These are phyloP conservation scores for Drosophila dives DNA, from an alignment of 2,888 invertebrate genomes.

Conservation along the genomic window DNA sequence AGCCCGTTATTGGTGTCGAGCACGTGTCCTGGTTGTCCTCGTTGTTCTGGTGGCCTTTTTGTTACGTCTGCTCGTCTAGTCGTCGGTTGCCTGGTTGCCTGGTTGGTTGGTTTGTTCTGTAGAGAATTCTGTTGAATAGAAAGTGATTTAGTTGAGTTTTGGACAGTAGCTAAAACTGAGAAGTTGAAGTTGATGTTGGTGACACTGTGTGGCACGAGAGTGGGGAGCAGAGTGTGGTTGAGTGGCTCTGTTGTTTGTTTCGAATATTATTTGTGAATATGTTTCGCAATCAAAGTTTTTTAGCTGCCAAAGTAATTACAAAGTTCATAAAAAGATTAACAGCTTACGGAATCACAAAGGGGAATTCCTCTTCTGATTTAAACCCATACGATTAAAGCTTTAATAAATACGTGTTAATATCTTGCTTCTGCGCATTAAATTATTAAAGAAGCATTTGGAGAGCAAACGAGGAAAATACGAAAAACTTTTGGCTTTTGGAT, in stretches of 20 bases:
- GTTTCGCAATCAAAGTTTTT: constrained; percentile 60
- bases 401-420: constrained; percentile 66
- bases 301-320: constrained; percentile 82
- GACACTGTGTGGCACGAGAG: constrained; percentile 30
- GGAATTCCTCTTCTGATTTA: background rate
- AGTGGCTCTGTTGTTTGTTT: constrained; percentile 47
- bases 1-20: constrained; percentile 37
- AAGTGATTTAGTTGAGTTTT: constrained; percentile 73
- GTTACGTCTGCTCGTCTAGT: constrained; percentile 28
- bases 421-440: constrained; percentile 48
- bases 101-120: constrained; percentile 21
- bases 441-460: constrained; percentile 44
- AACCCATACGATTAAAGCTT: constrained; percentile 31
- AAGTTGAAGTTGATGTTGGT: constrained; percentile 30
- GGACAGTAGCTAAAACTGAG: constrained; percentile 32
- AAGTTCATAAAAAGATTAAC: constrained; percentile 82
- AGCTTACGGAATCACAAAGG: constrained; percentile 50
- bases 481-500: constrained; percentile 48
- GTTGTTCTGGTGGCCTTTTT: constrained; percentile 39
- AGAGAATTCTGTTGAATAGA: constrained; percentile 69
- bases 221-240: constrained; percentile 26
- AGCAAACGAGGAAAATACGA: constrained; percentile 16
- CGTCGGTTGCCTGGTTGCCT: constrained; percentile 15
- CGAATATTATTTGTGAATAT: constrained; percentile 64
- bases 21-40: constrained; percentile 47